A percentile compares a stretch with the other conserved stretches of the same genome.
These are phyloP conservation scores for Eulithis prunata DNA, from an alignment of 2,888 invertebrate species.

Conservation along the genomic window DNA sequence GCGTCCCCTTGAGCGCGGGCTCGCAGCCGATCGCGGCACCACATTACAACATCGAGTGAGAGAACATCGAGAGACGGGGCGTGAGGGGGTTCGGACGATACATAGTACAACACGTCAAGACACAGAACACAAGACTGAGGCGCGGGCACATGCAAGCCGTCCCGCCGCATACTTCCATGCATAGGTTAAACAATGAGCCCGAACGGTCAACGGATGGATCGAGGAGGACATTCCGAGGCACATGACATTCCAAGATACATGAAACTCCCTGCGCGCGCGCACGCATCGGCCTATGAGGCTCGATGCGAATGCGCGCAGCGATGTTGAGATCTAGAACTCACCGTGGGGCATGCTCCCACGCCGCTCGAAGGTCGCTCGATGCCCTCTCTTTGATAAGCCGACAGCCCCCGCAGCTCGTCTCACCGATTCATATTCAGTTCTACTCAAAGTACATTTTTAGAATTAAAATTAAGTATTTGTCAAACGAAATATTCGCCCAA, in stretches of 20 bases:
- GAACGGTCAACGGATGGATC: slow-evolving; percentile 76
- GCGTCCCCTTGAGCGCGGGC: slow-evolving; percentile 63
- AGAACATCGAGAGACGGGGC: slow-evolving; percentile 66
- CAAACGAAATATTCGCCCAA: slow-evolving; percentile 3
- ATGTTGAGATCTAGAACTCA: slow-evolving; percentile 85
- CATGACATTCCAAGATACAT: slow-evolving; percentile 86
- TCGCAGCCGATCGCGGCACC: slow-evolving; percentile 56
- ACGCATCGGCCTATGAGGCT: slow-evolving; percentile 55
- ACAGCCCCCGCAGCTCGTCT: slow-evolving; percentile 37
- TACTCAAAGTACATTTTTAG: slow-evolving; percentile 56
- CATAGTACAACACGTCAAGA: slow-evolving; percentile 82
- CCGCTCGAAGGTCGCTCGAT: slow-evolving; percentile 45
- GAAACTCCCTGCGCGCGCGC: slow-evolving; percentile 82
- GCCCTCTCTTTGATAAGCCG: slow-evolving; percentile 39
- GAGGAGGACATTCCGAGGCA: slow-evolving; percentile 86
- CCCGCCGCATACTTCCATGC: slow-evolving; percentile 76
- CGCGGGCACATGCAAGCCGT: slow-evolving; percentile 74
- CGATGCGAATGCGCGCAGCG: slow-evolving; percentile 78
- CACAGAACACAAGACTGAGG: slow-evolving; percentile 80
- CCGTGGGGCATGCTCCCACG: slow-evolving; percentile 62
- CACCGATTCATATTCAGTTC: slow-evolving; percentile 60
- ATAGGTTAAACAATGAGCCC: slow-evolving; percentile 73
- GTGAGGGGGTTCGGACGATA: slow-evolving; percentile 69
- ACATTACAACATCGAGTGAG: slow-evolving; percentile 67
- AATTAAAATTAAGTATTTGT: slow-evolving; percentile 25